Conservation (phyloP, 1,140 invertebrate species). For the Hypsibius dujardini region DNA sequence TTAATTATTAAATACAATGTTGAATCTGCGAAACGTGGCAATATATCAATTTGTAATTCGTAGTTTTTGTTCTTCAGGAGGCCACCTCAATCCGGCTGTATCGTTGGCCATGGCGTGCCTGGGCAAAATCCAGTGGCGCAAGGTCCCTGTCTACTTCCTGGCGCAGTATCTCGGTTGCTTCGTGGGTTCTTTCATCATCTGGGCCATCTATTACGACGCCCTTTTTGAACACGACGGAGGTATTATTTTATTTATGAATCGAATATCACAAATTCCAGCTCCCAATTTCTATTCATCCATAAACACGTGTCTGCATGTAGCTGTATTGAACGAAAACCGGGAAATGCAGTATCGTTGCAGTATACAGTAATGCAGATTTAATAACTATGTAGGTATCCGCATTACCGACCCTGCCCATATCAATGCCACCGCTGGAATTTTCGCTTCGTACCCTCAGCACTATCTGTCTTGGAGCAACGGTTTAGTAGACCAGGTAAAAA, state of each 20-base stretch:
- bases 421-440: constrained; percentile 40
- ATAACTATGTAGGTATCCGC: too few relatives aligned
- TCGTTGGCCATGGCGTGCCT: constrained; percentile 35
- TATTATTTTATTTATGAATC: neutral
- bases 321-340: too few relatives aligned
- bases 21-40: too few relatives aligned
- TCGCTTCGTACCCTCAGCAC: constrained; percentile 39
- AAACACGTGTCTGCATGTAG: too few relatives aligned
- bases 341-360: too few relatives aligned
- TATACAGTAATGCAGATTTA: too few relatives aligned
- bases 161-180: constrained; percentile 42
- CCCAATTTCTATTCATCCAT: too few relatives aligned
- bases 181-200: constrained; percentile 36
- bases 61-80: constrained; percentile 33
- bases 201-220: constrained; percentile 33
- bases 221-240: neutral
- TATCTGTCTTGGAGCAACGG: constrained; percentile 33
- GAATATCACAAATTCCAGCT: too few relatives aligned
- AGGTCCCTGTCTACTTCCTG: constrained; percentile 37
- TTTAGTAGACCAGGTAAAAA: constrained; percentile 37
- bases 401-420: constrained; percentile 28
- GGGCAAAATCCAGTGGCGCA: constrained; percentile 33
- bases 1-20: too few relatives aligned
- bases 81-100: constrained; percentile 42
- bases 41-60: too few relatives aligned